These are phyloP conservation scores for Nomada fabriciana DNA, from an alignment of 2,888 invertebrate species.

Conservation along the genomic window DNA sequence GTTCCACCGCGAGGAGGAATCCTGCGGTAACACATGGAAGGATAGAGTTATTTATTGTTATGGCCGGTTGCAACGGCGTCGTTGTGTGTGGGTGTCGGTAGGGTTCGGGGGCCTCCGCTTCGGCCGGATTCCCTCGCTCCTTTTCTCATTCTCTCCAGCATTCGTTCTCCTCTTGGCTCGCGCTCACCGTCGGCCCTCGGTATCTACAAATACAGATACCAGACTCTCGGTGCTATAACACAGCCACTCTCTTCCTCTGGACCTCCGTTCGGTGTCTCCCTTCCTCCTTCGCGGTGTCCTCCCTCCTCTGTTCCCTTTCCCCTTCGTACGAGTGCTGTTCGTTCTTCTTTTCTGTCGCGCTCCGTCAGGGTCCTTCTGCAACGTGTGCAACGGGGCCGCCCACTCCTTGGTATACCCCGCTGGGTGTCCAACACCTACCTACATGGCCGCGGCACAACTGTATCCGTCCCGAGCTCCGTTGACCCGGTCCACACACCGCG, in stretches of 20 bases:
- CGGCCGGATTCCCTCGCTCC: constrained; percentile 65
- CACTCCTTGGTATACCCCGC: constrained; percentile 81
- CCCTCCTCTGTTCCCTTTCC: constrained; percentile 32
- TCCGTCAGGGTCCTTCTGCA: constrained; percentile 71
- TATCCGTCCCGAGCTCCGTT: constrained; percentile 69
- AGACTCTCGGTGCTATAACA: constrained; percentile 73
- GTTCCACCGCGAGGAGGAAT: constrained; percentile 78
- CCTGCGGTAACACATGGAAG: constrained; percentile 81
- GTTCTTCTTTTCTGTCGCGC: constrained; percentile 60
- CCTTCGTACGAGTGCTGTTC: constrained; percentile 14
- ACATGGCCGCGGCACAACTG: constrained; percentile 78
- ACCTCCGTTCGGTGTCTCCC: constrained; percentile 37
- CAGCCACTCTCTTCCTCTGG: constrained; percentile 64
- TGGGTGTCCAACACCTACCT: constrained; percentile 84
- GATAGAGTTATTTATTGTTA: constrained; percentile 84
- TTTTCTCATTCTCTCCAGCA: constrained; percentile 33
- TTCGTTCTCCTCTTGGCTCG: constrained; percentile 25
- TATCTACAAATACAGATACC: constrained; percentile 80
- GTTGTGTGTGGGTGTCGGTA: constrained; percentile 80
- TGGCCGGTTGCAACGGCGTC: constrained; percentile 77
- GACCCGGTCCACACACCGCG: constrained; percentile 73
- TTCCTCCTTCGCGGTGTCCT: constrained; percentile 10
- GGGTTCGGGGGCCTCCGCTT: constrained; percentile 73
- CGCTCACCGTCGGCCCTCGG: constrained; percentile 63
- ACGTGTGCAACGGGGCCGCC: constrained; percentile 78